Percentiles rank a stretch among this genome's conserved stretches.
Evolutionary conservation across 2,797 vertebrate species (phyloP).

Genomic region (Orientallactaga sibirica): DNA sequence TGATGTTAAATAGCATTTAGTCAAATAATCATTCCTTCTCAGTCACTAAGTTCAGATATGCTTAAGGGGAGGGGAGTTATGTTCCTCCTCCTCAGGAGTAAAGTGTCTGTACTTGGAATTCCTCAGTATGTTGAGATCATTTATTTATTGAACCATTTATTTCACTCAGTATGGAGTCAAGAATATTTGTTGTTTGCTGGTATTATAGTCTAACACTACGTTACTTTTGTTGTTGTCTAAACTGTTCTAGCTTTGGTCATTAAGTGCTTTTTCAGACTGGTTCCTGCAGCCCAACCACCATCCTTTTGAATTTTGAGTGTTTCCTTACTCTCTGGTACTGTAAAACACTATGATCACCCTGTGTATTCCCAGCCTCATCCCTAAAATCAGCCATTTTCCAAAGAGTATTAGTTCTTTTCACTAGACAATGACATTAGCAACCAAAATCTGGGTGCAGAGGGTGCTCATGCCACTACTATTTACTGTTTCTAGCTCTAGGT

Average conservation of each 20-base stretch:
- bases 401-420: conserved; percentile 18
- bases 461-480: background rate
- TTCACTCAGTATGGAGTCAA: conserved; percentile 33
- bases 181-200: conserved; percentile 29
- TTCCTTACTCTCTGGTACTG: too few relatives aligned
- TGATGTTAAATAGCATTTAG: conserved; percentile 47
- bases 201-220: conserved; percentile 5
- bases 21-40: conserved; percentile 25
- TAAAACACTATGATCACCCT: background rate
- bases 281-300: background rate
- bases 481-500: background rate
- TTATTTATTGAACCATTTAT: conserved; percentile 33
- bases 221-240: conserved; percentile 38
- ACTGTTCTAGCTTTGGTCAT: conserved; percentile 2
- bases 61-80: background rate
- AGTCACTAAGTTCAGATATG: conserved; percentile 16
- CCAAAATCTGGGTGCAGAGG: background rate
- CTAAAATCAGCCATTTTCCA: conserved; percentile 58
- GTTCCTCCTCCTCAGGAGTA: background rate
- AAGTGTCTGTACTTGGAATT: conserved; percentile 19
- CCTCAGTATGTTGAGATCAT: background rate
- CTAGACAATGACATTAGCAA: background rate
- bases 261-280: background rate
- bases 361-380: background rate
- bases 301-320: conserved; percentile 4